phyloP scores from a whole-genome alignment of 2,888 invertebrate species.

The Drosophila setosimentum region DNA sequence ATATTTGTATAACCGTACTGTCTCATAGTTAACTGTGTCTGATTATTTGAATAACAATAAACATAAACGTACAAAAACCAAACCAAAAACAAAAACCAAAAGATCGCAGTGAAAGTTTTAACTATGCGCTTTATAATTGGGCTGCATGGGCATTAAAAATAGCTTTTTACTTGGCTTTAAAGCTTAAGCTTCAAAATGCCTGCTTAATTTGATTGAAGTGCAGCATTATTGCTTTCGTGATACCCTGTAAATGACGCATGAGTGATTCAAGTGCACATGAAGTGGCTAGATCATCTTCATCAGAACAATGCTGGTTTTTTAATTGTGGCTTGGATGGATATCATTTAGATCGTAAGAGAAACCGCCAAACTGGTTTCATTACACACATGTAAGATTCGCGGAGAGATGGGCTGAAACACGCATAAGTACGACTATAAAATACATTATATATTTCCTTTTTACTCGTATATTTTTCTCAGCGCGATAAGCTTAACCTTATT shows the following conservation, averaged over 20 bases:
- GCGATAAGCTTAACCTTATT: background rate
- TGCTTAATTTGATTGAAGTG: conserved; percentile 8
- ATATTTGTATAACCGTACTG: conserved; percentile 39
- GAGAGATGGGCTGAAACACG: conserved; percentile 41
- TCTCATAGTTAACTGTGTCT: conserved; percentile 57
- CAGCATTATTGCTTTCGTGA: conserved; percentile 10
- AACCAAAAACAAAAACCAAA: conserved; percentile 26
- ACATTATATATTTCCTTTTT: conserved; percentile 6
- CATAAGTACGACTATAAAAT: conserved; percentile 34
- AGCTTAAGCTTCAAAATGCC: conserved; percentile 30
- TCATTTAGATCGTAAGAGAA: conserved; percentile 40
- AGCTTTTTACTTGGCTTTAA: conserved; percentile 19
- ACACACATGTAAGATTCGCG: conserved; percentile 37
- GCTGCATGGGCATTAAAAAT: conserved; percentile 57
- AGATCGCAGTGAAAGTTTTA: conserved; percentile 66
- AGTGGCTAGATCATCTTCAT: conserved; percentile 24
- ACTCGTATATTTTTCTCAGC: background rate
- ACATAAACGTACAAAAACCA: conserved; percentile 52
- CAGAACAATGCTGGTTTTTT: conserved; percentile 17
- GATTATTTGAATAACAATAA: conserved; percentile 65
- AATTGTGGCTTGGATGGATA: conserved; percentile 14
- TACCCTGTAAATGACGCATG: conserved; percentile 21
- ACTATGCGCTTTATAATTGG: conserved; percentile 53
- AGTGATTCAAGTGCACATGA: background rate
- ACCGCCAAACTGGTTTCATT: conserved; percentile 62